Conservation (phyloP, 2,888 invertebrate genomes). For the Drosophila pseudotalamancana region DNA sequence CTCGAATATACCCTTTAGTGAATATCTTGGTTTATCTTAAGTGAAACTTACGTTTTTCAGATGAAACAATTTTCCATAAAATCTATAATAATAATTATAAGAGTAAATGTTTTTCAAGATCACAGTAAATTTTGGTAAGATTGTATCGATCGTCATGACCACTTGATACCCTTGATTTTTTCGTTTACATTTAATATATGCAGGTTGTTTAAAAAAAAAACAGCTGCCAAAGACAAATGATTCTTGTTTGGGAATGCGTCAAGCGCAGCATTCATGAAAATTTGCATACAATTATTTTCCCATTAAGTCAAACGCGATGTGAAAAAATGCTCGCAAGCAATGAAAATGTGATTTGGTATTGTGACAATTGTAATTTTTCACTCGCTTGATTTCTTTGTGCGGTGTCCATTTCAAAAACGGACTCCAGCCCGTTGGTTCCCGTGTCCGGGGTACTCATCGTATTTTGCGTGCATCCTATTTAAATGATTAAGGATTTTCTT, state of each 20-base stretch:
- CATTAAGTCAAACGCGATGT: conserved; percentile 69
- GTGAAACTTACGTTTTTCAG: neutral
- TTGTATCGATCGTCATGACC: too few species aligned
- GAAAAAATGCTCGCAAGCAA: conserved; percentile 60
- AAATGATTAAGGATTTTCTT: conserved; percentile 53
- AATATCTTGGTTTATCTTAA: too few species aligned
- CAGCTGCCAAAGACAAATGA: conserved; percentile 61
- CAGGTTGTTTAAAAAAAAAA: conserved; percentile 14
- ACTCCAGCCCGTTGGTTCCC: neutral
- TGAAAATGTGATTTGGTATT: conserved; percentile 76
- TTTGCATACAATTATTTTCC: conserved; percentile 78
- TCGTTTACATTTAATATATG: neutral
- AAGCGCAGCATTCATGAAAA: conserved; percentile 36
- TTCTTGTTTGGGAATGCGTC: conserved; percentile 8
- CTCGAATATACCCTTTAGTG: neutral
- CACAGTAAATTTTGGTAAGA: too few species aligned
- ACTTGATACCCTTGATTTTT: neutral
- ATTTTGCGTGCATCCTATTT: conserved; percentile 55
- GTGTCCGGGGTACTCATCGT: conserved; percentile 18
- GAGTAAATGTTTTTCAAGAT: too few species aligned
- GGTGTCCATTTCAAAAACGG: conserved; percentile 29
- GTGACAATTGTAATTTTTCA: conserved; percentile 80
- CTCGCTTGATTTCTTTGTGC: conserved; percentile 66
- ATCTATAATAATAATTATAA: too few species aligned
- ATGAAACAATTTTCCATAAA: neutral